Evolutionary conservation across 2,888 invertebrate species (phyloP).

Genomic region (Bellardia pandia): DNA sequence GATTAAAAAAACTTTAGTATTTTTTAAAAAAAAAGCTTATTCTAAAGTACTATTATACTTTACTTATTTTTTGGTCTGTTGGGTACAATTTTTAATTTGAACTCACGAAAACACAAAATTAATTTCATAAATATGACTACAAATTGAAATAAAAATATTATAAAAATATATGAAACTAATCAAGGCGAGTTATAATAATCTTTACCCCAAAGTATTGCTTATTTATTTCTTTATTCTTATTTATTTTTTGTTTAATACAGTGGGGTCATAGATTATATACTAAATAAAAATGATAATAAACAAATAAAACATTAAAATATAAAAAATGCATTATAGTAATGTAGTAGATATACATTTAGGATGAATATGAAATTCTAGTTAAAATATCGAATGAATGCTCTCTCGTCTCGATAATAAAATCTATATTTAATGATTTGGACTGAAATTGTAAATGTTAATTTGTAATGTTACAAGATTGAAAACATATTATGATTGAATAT

Average conservation of each 20-base stretch:
- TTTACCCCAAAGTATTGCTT: too few relatives aligned
- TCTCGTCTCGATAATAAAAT: background rate
- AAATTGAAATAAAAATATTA: too few relatives aligned
- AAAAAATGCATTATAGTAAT: slow-evolving; percentile 54
- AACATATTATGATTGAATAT: background rate
- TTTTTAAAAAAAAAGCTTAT: too few relatives aligned
- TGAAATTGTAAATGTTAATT: slow-evolving; percentile 50
- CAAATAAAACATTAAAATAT: slow-evolving; percentile 5
- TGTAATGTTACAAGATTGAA: slow-evolving; percentile 1
- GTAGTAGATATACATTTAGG: slow-evolving; percentile 54
- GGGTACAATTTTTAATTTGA: too few relatives aligned
- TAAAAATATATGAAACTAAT: too few relatives aligned
- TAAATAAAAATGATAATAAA: slow-evolving; percentile 22
- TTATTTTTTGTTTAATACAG: background rate
- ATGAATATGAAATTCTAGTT: slow-evolving; percentile 71
- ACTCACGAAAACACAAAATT: too few relatives aligned
- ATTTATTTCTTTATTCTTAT: background rate
- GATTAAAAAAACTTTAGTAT: too few relatives aligned
- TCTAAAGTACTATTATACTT: too few relatives aligned
- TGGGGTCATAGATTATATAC: background rate
- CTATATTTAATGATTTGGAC: slow-evolving; percentile 60
- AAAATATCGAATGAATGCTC: slow-evolving; percentile 53
- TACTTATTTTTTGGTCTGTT: too few relatives aligned
- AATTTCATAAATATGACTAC: too few relatives aligned
- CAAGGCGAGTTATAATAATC: too few relatives aligned